Base-by-base conservation (phyloP, 2,888 invertebrate species). In the Melinopterus prodromus region DNA sequence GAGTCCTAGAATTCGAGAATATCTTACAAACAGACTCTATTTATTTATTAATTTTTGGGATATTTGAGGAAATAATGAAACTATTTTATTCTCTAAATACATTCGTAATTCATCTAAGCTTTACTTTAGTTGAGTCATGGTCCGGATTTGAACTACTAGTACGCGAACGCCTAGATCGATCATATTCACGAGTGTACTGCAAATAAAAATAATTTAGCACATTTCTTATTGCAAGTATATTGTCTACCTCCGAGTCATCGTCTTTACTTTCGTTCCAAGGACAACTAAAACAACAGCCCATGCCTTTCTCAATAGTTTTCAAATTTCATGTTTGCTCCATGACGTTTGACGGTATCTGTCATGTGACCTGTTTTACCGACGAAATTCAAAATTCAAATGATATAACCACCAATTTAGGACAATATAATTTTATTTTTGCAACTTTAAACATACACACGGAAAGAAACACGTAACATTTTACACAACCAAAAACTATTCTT, bases 401-500 rank as follows among this genome's bases (percentile, higher is more conserved):
- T 2, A 1, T 53, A 26, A 26, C 26, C 26, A 7, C 53, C 53
- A 53, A 53, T 1, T 9, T 53, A 7, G 53, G 53, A 53, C 53
- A 53, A 53, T 1, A 53, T 9, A 53, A 53, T 53, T 53, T 53
- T 53, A 53, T 53, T 53, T 53, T 53, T 12, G 1, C 7, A 53
- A 53, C 53, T 53, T 53, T 53, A 53, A 53, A 53, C 53, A 53
- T 53, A 53, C 53, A 53, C 53, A 53, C 53, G 53, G 53, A 3
- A 12, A 53, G 1, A 2, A n/a, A 12, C 53, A 53, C 53, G 53
- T 1, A 53, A 53, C 53, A 53, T 53, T 53, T 53, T 36, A 6
- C 15, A 76, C 53, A 53, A 9, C 12, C 53, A 53, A 53, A 38
- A 3, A 36, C 74, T 86, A 92, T 85, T 94, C 93, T 85, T 92